Base-by-base conservation (phyloP, 2,113 vertebrate species). In the Caloenas nicobarica region DNA sequence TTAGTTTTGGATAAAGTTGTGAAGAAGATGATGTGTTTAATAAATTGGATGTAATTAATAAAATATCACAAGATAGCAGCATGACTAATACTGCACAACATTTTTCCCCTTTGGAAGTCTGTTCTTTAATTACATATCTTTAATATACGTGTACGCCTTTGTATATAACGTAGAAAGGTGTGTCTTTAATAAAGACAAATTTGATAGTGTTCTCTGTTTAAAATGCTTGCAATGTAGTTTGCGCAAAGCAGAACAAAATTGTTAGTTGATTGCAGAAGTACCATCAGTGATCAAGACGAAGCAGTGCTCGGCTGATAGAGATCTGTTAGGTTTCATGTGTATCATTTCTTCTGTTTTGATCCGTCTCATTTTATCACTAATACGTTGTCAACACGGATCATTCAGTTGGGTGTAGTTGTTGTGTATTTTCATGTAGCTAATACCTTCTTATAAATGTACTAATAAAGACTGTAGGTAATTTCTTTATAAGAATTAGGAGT, bases 331-430 rank as follows among this genome's bases (percentile, higher is more conserved):
- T 33, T 88, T 86, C 9, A 2, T 11, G 33, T 62, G 29, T 54
- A 5, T 62, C 7, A 5, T 62, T 91, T 58, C 13, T 85, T 60
- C 24, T 65, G 24, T 7, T 90, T 46, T 51, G 38, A 15, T 51
- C 18, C 4, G 5, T 70, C 65, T 78, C 13, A 16, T 69, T 90
- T 92, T 86, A 73, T 61, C 64, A 79, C 25, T 46, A 24, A 21
- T 5, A 9, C 0, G 0, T 24, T 36, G 26, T 16, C 38, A 42
- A 79, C 2, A 2, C 51, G 48, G 21, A 17, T 81, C 9, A 11
- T 68, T 51, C 28, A 34, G 16, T 33, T 66, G 18, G 7, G 7
- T 80, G 17, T 26, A 10, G 69, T 72, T 13, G 69, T 72, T 13
- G 15, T 1, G 1, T 17, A 13, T 78, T 78, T 87, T 79, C 3